phyloP scores from a whole-genome alignment of 2,888 invertebrate genomes.

The Lasioglossum marginatum region DNA sequence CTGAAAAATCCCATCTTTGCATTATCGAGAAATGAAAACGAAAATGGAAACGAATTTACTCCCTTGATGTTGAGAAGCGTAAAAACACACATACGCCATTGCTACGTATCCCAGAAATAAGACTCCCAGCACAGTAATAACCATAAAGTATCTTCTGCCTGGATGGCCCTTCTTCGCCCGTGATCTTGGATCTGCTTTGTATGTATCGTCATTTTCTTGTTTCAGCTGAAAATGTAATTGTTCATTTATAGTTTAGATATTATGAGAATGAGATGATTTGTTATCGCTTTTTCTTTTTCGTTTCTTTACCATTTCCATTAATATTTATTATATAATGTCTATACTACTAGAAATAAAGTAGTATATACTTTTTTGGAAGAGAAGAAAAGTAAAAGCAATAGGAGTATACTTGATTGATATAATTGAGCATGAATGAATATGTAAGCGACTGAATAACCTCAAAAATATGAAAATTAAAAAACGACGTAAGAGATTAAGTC shows the following conservation, averaged over 20 bases:
- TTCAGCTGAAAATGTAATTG: conserved; percentile 63
- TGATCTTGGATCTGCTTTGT: conserved; percentile 61
- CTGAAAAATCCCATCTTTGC: too few species aligned
- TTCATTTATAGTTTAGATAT: not conserved
- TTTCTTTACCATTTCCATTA: not conserved
- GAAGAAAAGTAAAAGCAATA: not conserved
- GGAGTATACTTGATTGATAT: not conserved
- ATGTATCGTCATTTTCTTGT: conserved; percentile 66
- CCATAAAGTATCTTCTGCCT: conserved; percentile 69
- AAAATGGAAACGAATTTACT: too few species aligned
- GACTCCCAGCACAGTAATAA: conserved; percentile 68
- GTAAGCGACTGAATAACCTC: conserved; percentile 33
- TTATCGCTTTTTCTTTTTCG: not conserved
- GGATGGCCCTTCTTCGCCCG: conserved; percentile 71
- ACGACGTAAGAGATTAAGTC: not conserved
- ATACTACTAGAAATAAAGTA: not conserved
- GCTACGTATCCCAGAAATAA: conserved; percentile 79
- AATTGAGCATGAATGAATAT: not conserved
- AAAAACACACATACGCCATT: conserved; percentile 72
- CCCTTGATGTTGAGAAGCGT: not conserved
- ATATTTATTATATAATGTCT: not conserved
- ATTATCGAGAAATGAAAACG: too few species aligned
- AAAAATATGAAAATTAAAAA: not conserved
- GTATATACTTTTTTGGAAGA: not conserved
- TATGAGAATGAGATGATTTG: not conserved